phyloP scores from a whole-genome alignment of 2,888 invertebrate species.

The Acleris emargana region DNA sequence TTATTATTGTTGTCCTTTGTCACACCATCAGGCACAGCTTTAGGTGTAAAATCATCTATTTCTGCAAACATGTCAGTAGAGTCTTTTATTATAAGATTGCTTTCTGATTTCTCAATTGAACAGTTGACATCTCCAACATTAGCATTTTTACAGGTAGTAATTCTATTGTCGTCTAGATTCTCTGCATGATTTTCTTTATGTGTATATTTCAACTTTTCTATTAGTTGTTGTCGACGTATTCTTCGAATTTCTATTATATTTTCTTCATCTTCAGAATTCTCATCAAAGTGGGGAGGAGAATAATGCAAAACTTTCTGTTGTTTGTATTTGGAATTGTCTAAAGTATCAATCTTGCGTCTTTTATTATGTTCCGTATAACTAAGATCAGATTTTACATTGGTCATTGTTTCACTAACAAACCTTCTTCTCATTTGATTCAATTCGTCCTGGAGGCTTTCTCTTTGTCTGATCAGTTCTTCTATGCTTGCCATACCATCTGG shows the following conservation, averaged over 20 bases:
- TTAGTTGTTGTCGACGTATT: constrained; percentile 92
- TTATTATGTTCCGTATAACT: constrained; percentile 35
- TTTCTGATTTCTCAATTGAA: constrained; percentile 47
- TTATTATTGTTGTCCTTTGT: constrained; percentile 70
- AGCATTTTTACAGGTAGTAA: constrained; percentile 31
- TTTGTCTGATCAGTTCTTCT: constrained; percentile 67
- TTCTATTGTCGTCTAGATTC: constrained; percentile 37
- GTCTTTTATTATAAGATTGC: constrained; percentile 72
- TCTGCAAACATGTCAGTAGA: constrained; percentile 96
- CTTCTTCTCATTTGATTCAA: constrained; percentile 58
- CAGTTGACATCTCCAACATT: constrained; percentile 44
- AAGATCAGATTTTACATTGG: constrained; percentile 41
- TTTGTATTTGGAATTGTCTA: constrained; percentile 5
- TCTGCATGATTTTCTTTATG: constrained; percentile 41
- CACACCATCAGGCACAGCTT: constrained; percentile 62
- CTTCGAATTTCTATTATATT: constrained; percentile 94
- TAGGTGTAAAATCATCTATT: constrained; percentile 92
- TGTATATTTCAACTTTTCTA: constrained; percentile 80
- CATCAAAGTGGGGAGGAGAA: constrained; percentile 83
- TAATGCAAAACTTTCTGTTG: constrained; percentile 38
- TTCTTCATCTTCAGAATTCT: constrained; percentile 93
- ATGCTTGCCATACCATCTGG: constrained; percentile 58
- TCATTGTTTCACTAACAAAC: constrained; percentile 45
- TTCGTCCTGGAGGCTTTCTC: constrained; percentile 65
- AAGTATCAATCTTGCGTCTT: constrained; percentile 27